A percentile compares a stretch with the other conserved stretches of the same genome.
These are phyloP conservation scores for Leguminivora glycinivorella DNA, from an alignment of 1,140 invertebrate species.

Conservation along the genomic window DNA sequence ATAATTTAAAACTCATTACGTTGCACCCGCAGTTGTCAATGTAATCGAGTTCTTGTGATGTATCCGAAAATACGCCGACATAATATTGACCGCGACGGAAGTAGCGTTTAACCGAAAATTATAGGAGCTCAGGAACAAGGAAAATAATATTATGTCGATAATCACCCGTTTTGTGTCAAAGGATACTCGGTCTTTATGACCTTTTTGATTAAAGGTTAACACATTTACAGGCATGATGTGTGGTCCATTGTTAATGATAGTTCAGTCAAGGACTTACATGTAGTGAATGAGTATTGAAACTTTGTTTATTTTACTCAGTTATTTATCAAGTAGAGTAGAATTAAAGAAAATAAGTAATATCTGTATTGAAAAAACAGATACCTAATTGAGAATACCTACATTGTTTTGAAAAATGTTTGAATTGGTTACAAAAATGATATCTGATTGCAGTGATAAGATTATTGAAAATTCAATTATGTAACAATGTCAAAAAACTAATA, in stretches of 20 bases:
- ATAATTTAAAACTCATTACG: slow-evolving; percentile 78
- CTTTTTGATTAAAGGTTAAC: slow-evolving; percentile 41
- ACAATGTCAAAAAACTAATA: no score
- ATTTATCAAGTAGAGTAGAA: background rate
- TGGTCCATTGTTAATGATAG: slow-evolving; percentile 23
- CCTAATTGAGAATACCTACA: no score
- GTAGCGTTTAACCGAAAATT: slow-evolving; percentile 73
- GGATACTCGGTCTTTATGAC: slow-evolving; percentile 59
- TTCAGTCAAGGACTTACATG: background rate
- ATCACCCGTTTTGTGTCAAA: slow-evolving; percentile 66
- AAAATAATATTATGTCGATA: slow-evolving; percentile 59
- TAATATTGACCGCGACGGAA: slow-evolving; percentile 75
- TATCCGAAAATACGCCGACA: slow-evolving; percentile 75
- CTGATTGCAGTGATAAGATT: no score
- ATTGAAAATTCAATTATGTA: no score
- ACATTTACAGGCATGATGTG: slow-evolving; percentile 16
- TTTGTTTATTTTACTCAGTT: background rate
- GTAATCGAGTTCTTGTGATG: slow-evolving; percentile 77
- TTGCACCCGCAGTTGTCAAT: slow-evolving; percentile 70
- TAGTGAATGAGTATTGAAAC: background rate
- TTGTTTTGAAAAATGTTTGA: no score
- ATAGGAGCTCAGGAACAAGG: slow-evolving; percentile 71
- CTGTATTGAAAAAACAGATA: no score
- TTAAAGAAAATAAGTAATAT: background rate
- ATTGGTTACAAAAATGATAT: no score